These are phyloP conservation scores for Papilio machaon DNA, from an alignment of 1,140 invertebrate species.

Conservation along the genomic window DNA sequence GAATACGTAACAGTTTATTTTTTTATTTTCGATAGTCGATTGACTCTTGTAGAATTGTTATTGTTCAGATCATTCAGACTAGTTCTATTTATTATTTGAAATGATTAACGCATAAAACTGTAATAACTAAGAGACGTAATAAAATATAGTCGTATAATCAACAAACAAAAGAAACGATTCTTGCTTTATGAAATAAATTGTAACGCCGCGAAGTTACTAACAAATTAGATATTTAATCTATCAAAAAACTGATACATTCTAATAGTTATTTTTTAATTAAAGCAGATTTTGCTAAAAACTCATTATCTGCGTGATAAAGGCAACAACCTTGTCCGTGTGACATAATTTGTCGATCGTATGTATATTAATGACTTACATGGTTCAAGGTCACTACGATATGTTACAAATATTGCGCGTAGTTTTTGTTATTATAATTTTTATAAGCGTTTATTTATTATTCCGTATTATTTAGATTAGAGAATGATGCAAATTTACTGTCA, in stretches of 20 bases:
- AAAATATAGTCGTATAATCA: too few species aligned
- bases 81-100: slow-evolving; percentile 18
- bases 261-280: neutral
- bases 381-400: slow-evolving; percentile 23
- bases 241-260: slow-evolving; percentile 12
- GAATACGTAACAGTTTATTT: neutral
- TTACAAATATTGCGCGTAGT: slow-evolving; percentile 12
- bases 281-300: neutral
- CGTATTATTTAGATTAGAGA: neutral
- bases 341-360: slow-evolving; percentile 8
- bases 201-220: slow-evolving; percentile 14
- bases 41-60: neutral
- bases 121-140: neutral
- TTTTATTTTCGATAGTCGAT: neutral
- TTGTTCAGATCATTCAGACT: neutral
- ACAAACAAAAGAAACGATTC: neutral
- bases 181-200: neutral
- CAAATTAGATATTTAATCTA: neutral
- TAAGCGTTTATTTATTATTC: neutral
- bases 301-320: neutral
- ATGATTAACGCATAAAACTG: slow-evolving; percentile 25
- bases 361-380: neutral
- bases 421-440: neutral
- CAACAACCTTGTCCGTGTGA: slow-evolving; percentile 12
- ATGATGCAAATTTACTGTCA: neutral